These are phyloP conservation scores for Euwallacea similis DNA, from an alignment of 1,140 invertebrate species.

Conservation along the genomic window DNA sequence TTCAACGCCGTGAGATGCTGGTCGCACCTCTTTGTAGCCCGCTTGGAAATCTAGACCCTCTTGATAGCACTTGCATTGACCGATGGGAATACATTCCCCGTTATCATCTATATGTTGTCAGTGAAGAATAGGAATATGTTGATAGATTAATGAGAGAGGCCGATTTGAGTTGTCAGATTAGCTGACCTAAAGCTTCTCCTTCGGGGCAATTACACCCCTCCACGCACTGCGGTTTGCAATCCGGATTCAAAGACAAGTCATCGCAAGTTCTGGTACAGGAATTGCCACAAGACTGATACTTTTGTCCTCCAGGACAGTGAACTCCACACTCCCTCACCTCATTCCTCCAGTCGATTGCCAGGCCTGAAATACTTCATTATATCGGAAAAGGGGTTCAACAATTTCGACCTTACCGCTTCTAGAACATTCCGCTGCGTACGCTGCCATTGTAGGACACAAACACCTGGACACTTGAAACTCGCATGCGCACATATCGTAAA, in stretches of 20 bases:
- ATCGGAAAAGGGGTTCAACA: too few species aligned
- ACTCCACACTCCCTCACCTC: conserved; percentile 78
- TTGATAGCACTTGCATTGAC: conserved; percentile 74
- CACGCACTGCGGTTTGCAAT: conserved; percentile 70
- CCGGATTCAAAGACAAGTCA: conserved; percentile 59
- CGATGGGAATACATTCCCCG: conserved; percentile 75
- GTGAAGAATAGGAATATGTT: not conserved
- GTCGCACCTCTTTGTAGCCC: conserved; percentile 72
- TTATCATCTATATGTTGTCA: conserved; percentile 54
- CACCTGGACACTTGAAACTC: conserved; percentile 66
- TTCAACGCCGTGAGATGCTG: conserved; percentile 65
- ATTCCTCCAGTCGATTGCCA: conserved; percentile 74
- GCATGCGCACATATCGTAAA: conserved; percentile 87
- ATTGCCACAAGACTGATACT: conserved; percentile 78
- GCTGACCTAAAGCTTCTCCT: conserved; percentile 61
- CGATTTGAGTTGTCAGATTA: not conserved
- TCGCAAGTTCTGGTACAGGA: conserved; percentile 72
- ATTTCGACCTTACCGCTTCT: conserved; percentile 56
- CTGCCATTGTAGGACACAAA: conserved; percentile 77
- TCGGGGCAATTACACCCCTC: conserved; percentile 86
- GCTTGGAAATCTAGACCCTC: conserved; percentile 72
- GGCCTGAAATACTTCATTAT: conserved; percentile 25
- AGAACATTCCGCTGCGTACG: conserved; percentile 80
- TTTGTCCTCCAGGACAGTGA: conserved; percentile 75
- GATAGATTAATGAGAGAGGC: not conserved